phyloP scores from a whole-genome alignment of 2,113 vertebrate genomes.

The Delphinapterus leucas region DNA sequence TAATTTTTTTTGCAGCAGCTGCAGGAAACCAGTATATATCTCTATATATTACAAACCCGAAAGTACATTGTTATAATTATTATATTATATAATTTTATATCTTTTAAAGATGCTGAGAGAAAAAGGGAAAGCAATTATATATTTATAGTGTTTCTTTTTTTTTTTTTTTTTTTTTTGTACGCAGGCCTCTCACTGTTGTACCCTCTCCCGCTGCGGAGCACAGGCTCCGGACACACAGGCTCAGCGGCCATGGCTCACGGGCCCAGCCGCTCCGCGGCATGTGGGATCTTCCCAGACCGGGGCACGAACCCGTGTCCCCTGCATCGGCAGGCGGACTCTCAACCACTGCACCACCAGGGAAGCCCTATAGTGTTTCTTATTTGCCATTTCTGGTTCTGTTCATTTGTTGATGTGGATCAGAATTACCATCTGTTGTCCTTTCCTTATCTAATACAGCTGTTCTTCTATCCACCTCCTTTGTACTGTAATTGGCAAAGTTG shows the following conservation, averaged over 20 bases:
- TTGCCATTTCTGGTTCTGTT: neutral
- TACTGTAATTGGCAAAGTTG: neutral
- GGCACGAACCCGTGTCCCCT: no score
- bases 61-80: neutral
- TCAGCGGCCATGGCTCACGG: no score
- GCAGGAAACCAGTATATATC: neutral
- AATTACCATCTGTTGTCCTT: neutral
- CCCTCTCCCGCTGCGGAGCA: no score
- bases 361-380: neutral
- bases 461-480: neutral
- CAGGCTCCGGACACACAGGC: no score
- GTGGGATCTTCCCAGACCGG: no score
- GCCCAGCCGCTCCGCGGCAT: no score
- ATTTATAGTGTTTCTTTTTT: neutral
- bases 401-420: neutral
- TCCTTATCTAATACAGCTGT: neutral
- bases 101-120: neutral
- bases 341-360: no score
- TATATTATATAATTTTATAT: neutral
- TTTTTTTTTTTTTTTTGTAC: no score
- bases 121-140: neutral
- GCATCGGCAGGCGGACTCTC: no score
- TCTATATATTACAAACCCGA: neutral
- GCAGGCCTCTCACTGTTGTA: no score
- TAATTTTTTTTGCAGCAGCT: neutral